A percentile compares a stretch with the other conserved stretches of the same genome.
phyloP scores from a whole-genome alignment of 1,140 invertebrate species.

The Brevipalpus yothersi region DNA sequence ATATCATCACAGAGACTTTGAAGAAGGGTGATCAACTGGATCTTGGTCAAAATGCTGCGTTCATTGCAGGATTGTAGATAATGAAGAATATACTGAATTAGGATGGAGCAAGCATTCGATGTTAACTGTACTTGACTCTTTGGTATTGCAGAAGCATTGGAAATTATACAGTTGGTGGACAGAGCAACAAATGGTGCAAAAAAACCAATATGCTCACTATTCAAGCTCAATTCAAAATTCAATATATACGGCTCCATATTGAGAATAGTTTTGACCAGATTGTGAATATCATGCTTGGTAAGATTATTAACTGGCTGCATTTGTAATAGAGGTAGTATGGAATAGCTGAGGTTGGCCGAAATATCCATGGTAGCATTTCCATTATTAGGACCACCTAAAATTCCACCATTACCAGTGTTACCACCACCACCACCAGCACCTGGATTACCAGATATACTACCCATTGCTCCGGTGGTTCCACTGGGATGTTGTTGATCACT shows the following conservation, averaged over 20 bases:
- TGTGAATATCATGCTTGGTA: neutral
- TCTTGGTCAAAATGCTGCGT: conserved; percentile 20
- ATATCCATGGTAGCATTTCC: neutral
- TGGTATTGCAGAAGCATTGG: conserved; percentile 32
- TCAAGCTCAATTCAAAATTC: conserved; percentile 27
- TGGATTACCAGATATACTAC: neutral
- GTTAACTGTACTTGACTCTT: conserved; percentile 31
- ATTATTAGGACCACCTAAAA: neutral
- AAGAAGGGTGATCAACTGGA: conserved; percentile 20
- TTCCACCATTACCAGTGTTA: neutral
- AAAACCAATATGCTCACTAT: conserved; percentile 43
- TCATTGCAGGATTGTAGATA: conserved; percentile 23
- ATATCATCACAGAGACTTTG: conserved; percentile 19
- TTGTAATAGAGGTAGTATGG: neutral
- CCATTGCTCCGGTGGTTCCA: no score
- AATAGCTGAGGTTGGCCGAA: neutral
- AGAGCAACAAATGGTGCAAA: conserved; percentile 47
- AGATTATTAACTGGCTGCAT: neutral
- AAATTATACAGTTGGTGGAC: conserved; percentile 44
- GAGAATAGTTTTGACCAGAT: neutral
- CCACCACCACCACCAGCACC: neutral
- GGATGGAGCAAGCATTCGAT: conserved; percentile 29
- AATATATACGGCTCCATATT: neutral
- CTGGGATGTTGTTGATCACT: no score
- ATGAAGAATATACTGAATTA: conserved; percentile 29